Percentiles rank a stretch among this genome's conserved stretches.
Conservation (phyloP, 2,113 vertebrate genomes). For the Gasterosteus nipponicus region DNA sequence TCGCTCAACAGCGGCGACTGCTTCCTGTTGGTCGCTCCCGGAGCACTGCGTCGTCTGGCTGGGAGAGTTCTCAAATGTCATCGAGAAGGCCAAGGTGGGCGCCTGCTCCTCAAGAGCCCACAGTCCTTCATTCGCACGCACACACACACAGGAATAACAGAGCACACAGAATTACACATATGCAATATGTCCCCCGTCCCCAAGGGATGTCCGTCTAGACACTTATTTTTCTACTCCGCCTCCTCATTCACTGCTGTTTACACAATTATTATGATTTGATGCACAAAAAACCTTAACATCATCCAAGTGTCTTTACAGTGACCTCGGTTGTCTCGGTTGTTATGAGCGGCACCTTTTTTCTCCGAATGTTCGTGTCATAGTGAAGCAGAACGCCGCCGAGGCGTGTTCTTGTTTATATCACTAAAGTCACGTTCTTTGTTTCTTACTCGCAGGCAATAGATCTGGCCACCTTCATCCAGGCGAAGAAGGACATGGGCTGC, state of each 20-base stretch:
- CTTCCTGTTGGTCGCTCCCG: conserved; percentile 91
- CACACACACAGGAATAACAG: background rate
- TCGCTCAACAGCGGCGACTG: conserved; percentile 97
- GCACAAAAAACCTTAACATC: background rate
- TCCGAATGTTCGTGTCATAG: background rate
- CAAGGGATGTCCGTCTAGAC: conserved; percentile 39
- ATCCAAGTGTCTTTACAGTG: background rate
- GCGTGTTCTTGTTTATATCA: background rate
- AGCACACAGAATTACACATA: conserved; percentile 18
- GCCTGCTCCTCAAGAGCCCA: background rate
- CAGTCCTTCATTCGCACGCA: too few relatives aligned
- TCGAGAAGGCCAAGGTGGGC: conserved; percentile 94
- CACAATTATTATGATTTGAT: conserved; percentile 7
- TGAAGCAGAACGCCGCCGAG: background rate
- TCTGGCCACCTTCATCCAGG: conserved; percentile 93
- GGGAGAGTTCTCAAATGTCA: conserved; percentile 97
- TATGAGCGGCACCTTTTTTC: background rate
- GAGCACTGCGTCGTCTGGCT: conserved; percentile 93
- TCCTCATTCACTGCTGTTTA: background rate
- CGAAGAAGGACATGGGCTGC: conserved; percentile 94
- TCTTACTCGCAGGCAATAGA: conserved; percentile 85
- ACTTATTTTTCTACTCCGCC: conserved; percentile 4
- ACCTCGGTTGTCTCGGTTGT: background rate
- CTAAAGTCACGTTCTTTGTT: background rate
- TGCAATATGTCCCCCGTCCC: conserved; percentile 42